Percentiles rank a stretch among this genome's conserved stretches.
Conservation (phyloP, 2,113 vertebrate genomes). For the Rhipidura dahli region DNA sequence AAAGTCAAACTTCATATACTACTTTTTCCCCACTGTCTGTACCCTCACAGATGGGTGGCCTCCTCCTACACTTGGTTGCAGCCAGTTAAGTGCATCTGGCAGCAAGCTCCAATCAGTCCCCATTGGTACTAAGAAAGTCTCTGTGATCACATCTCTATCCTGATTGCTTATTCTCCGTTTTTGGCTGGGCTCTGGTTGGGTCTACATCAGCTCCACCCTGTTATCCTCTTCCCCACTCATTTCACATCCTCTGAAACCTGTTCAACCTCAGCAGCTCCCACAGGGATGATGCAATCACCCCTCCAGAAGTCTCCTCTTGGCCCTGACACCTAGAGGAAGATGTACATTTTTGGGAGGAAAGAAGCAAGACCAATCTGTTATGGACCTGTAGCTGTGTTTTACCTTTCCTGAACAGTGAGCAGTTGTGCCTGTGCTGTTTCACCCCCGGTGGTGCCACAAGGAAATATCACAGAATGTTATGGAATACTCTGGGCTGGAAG, state of each 20-base stretch:
- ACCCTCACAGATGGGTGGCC: not conserved
- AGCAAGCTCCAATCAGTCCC: not conserved
- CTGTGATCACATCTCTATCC: not conserved
- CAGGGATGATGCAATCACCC: not conserved
- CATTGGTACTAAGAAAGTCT: not conserved
- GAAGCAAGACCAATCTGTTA: not conserved
- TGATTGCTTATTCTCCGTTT: not conserved
- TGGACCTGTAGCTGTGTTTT: fast-evolving
- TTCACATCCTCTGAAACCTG: not conserved
- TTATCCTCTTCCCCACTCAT: not conserved
- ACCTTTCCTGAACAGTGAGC: not conserved
- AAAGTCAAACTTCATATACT: not conserved
- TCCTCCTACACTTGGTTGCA: not conserved
- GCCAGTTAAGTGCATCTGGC: not conserved
- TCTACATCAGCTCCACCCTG: not conserved
- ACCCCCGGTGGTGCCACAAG: not conserved
- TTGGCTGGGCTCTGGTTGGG: not conserved
- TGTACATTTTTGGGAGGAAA: not conserved
- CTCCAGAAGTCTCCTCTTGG: not conserved
- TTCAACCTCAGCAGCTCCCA: not conserved
- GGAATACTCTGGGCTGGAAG: not conserved
- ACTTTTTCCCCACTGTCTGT: not conserved
- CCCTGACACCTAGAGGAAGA: not conserved
- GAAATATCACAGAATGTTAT: not conserved
- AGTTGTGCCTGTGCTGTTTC: not conserved